phyloP scores from a whole-genome alignment of 2,113 vertebrate genomes.

The Cephalopterus ornatus region DNA sequence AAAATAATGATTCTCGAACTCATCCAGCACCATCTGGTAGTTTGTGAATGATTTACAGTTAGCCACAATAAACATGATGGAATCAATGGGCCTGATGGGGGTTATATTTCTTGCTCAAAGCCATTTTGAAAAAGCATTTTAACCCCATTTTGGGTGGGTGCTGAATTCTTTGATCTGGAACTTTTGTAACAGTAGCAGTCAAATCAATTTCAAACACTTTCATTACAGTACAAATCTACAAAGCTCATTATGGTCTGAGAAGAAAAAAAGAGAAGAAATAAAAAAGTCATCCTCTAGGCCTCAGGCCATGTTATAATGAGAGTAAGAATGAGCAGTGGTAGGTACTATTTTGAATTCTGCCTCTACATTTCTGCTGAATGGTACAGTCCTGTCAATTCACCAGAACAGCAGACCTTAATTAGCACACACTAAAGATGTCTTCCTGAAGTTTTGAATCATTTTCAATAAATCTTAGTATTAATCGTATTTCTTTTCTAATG shows the following conservation, averaged over 20 bases:
- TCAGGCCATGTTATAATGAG: conserved; percentile 73
- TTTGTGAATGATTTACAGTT: conserved; percentile 29
- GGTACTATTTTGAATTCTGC: not conserved
- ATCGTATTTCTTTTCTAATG: conserved; percentile 9
- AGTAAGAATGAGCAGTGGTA: not conserved
- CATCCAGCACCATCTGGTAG: conserved; percentile 24
- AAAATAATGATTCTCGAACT: conserved; percentile 48
- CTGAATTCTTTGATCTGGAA: conserved; percentile 65
- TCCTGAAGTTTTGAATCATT: conserved; percentile 41
- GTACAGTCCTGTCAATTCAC: not conserved
- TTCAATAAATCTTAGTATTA: not conserved
- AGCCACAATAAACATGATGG: not conserved
- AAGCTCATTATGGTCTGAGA: conserved; percentile 52
- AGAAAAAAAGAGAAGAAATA: not conserved
- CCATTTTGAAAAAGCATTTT: not conserved
- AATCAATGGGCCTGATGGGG: not conserved
- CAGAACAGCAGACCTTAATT: conserved; percentile 23
- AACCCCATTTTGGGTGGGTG: not conserved
- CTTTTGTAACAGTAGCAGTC: conserved; percentile 62
- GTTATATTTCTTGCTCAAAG: conserved; percentile 6
- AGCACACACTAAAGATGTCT: conserved; percentile 15
- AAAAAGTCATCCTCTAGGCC: conserved; percentile 57
- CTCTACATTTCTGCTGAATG: not conserved
- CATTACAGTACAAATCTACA: conserved; percentile 68
- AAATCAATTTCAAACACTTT: conserved; percentile 73